Base-by-base conservation (phyloP, 2,113 vertebrate species). In the Nansenia antarctica region DNA sequence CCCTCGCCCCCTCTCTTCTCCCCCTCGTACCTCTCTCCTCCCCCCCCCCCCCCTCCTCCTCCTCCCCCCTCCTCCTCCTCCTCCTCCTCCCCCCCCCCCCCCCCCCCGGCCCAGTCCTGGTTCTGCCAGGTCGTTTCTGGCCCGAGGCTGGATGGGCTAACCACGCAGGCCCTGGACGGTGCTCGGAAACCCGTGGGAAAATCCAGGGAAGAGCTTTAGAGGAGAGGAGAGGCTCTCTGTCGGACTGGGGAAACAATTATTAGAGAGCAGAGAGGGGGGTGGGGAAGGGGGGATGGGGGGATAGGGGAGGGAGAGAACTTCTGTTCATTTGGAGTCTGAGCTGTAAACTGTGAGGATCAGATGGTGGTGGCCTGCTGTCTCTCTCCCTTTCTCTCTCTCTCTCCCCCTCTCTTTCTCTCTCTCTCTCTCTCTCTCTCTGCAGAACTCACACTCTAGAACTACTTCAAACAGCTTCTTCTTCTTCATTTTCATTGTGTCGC, bases 101-200 rank as follows among this genome's bases (percentile, higher is more conserved):
- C 39, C 18, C 3, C 6, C 39, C 15, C 18, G 15, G 15, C 39
- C 39, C 39, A 42, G 14, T n/a, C n/a, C n/a, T n/a, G n/a, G n/a
- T n/a, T n/a, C n/a, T n/a, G n/a, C n/a, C n/a, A n/a, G n/a, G n/a
- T n/a, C n/a, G n/a, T n/a, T n/a, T n/a, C n/a, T n/a, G n/a, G n/a
- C n/a, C n/a, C n/a, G n/a, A n/a, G n/a, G n/a, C n/a, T n/a, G n/a
- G n/a, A n/a, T n/a, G n/a, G 55, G 65, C 45, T 72, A 67, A 72
- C 71, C 74, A 65, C 74, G 77, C 73, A 70, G 67, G 57, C 52
- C 62, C 49, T 32, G 73, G 70, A 45, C 47, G 7, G 24, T 76
- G 65, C 60, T 42, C 63, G 47, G 55, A 66, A 53, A 74, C 79
- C 73, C 67, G 60, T 77, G 78, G 63, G 78, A 81, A 77, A 74